These are phyloP conservation scores for Seison nebaliae DNA, from an alignment of 1,140 invertebrate genomes.

Conservation along the genomic window DNA sequence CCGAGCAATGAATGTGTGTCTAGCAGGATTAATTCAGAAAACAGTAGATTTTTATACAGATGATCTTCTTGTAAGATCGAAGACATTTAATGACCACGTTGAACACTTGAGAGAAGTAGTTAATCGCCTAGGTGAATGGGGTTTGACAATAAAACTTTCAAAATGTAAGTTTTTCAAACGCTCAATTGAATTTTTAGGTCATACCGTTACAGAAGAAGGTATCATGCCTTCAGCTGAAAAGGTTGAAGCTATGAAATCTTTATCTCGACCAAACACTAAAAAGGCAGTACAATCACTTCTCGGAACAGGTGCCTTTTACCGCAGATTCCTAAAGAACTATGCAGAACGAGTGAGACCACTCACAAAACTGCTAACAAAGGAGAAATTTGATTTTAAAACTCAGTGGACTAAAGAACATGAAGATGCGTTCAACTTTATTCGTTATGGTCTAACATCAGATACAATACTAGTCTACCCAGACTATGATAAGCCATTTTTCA, in stretches of 20 bases:
- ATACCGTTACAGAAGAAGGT: constrained; percentile 10
- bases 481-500: constrained; percentile 1
- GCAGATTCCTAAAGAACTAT: constrained; percentile 18
- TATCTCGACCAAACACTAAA: constrained; percentile 19
- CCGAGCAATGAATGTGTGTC: constrained; percentile 16
- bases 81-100: constrained; percentile 13
- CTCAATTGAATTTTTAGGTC: constrained; percentile 11
- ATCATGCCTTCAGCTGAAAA: constrained; percentile 17
- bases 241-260: constrained; percentile 21
- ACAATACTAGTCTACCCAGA: neutral
- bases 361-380: neutral
- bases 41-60: constrained; percentile 18
- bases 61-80: constrained; percentile 8
- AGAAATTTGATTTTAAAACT: constrained; percentile 7
- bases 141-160: constrained; percentile 17
- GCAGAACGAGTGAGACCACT: constrained; percentile 15
- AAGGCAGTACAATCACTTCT: constrained; percentile 21
- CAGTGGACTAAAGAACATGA: neutral
- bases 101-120: constrained; percentile 16
- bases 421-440: neutral
- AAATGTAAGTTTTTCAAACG: constrained; percentile 21
- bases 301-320: constrained; percentile 25
- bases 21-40: constrained; percentile 17
- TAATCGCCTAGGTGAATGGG: constrained; percentile 13
- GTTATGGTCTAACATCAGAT: neutral